These are phyloP conservation scores for Chlorops oryzae DNA, from an alignment of 1,140 invertebrate genomes.

Conservation along the genomic window DNA sequence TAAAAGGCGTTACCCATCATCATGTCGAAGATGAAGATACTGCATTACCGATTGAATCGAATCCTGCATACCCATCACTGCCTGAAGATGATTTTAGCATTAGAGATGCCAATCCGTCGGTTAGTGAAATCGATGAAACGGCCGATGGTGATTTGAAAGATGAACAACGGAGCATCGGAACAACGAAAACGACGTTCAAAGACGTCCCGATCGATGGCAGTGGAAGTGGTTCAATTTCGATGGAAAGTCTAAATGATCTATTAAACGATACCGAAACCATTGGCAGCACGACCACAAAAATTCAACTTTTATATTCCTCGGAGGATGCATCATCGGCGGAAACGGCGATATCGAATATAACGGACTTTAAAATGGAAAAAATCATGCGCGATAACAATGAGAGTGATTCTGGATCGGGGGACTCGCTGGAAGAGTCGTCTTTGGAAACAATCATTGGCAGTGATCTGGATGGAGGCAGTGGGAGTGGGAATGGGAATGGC, in stretches of 20 bases:
- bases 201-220: conserved; percentile 22
- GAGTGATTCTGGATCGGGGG: conserved; percentile 18
- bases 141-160: conserved; percentile 28
- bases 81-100: conserved; percentile 42
- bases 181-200: too few species aligned
- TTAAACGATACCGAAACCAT: background rate
- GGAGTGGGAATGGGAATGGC: conserved; percentile 18
- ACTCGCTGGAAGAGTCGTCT: conserved; percentile 10
- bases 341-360: conserved; percentile 31
- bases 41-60: conserved; percentile 36
- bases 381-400: conserved; percentile 8
- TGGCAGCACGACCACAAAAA: background rate
- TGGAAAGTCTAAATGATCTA: conserved; percentile 5
- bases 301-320: conserved; percentile 26
- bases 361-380: conserved; percentile 23
- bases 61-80: conserved; percentile 42
- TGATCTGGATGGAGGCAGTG: conserved; percentile 19
- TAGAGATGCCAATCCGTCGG: conserved; percentile 38
- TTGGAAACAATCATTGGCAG: background rate
- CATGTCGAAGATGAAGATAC: conserved; percentile 39
- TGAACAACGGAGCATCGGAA: conserved; percentile 29
- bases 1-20: conserved; percentile 16
- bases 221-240: conserved; percentile 21
- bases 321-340: conserved; percentile 31
- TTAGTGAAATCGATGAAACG: conserved; percentile 32